Evolutionary conservation across 2,888 invertebrate genomes (phyloP).

Genomic region (Andrena bucephala): DNA sequence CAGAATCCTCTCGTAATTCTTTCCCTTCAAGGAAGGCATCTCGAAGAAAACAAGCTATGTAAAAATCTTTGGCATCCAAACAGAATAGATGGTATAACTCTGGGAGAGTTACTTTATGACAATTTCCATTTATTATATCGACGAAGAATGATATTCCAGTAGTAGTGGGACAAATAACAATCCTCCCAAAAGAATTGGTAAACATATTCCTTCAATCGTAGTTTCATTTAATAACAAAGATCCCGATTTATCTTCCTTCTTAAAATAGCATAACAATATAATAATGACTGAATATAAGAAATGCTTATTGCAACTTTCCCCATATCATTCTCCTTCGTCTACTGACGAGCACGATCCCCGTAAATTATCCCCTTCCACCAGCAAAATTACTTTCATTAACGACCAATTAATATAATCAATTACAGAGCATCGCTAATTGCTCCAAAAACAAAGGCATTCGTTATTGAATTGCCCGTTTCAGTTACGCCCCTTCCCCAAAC

Average conservation of each 20-base stretch:
- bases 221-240: too few relatives aligned
- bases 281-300: too few relatives aligned
- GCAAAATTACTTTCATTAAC: constrained; percentile 19
- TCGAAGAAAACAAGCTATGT: neutral
- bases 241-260: too few relatives aligned
- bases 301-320: too few relatives aligned
- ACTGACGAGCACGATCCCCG: neutral
- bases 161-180: too few relatives aligned
- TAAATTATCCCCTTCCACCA: neutral
- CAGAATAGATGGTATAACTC: neutral
- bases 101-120: neutral
- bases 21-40: neutral
- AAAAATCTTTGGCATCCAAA: neutral
- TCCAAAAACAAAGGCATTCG: constrained; percentile 33
- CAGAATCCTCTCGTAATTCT: neutral
- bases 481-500: neutral
- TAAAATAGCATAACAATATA: too few relatives aligned
- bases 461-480: constrained; percentile 4
- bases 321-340: too few relatives aligned
- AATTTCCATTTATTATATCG: neutral
- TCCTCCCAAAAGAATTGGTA: too few relatives aligned
- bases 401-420: constrained; percentile 31
- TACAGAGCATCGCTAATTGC: constrained; percentile 2
- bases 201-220: too few relatives aligned
- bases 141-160: neutral